Percentiles rank a stretch among this genome's conserved stretches.
Conservation (phyloP, 2,797 vertebrate species). For the Loris lydekkerianus region DNA sequence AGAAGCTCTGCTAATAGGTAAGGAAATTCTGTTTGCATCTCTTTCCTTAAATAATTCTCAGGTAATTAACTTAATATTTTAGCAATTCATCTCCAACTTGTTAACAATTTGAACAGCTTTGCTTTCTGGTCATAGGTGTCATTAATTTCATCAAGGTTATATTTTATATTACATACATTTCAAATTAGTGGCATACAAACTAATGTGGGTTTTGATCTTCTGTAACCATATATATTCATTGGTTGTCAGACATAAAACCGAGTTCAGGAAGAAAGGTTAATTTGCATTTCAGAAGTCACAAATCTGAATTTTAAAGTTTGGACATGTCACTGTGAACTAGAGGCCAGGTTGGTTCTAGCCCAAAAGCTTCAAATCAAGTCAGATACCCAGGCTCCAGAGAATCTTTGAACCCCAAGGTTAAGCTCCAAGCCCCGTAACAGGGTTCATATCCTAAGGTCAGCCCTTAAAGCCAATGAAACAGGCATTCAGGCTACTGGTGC, state of each 20-base stretch:
- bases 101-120: neutral
- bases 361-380: neutral
- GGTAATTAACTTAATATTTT: conserved; percentile 53
- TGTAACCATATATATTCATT: neutral
- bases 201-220: neutral
- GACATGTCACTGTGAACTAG: neutral
- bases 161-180: neutral
- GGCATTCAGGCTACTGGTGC: neutral
- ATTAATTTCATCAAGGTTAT: neutral
- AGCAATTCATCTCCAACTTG: neutral
- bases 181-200: neutral
- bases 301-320: conserved; percentile 44
- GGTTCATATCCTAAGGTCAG: neutral
- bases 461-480: neutral
- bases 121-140: conserved; percentile 33
- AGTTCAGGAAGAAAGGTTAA: conserved; percentile 20
- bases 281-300: neutral
- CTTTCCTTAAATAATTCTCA: conserved; percentile 14
- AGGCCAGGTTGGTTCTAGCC: neutral
- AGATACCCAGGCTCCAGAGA: neutral
- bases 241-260: neutral
- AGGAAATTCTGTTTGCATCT: conserved; percentile 75
- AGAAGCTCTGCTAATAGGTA: conserved; percentile 97
- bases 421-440: neutral
- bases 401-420: neutral